Conservation (phyloP, 2,113 vertebrate genomes). For the Mobula birostris region DNA sequence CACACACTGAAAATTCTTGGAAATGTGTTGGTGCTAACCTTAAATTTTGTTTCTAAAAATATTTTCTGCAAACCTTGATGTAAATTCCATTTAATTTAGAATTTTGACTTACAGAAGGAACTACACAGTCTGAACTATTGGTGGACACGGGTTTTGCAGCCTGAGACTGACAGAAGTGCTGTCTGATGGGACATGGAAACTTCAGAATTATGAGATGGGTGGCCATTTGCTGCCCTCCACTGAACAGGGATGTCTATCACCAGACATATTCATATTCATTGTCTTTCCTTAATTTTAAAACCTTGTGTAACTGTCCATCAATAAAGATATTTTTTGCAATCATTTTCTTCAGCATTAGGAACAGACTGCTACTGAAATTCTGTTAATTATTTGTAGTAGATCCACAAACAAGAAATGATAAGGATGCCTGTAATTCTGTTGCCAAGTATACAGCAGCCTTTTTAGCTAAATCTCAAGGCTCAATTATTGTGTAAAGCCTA, state of each 20-base stretch:
- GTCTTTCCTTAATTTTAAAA: not conserved
- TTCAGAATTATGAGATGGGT: not conserved
- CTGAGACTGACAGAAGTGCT: not conserved
- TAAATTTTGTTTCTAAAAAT: not conserved
- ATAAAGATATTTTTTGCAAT: not conserved
- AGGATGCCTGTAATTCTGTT: not conserved
- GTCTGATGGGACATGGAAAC: not conserved
- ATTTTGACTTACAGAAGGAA: not conserved
- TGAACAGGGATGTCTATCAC: not conserved
- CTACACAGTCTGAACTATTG: not conserved
- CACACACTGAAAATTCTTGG: conserved; percentile 44
- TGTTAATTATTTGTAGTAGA: not conserved
- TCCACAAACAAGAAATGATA: not conserved
- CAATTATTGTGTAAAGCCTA: not conserved
- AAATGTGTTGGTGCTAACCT: not conserved
- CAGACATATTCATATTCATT: not conserved
- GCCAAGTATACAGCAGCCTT: not conserved
- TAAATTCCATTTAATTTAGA: not conserved
- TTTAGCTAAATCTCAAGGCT: not conserved
- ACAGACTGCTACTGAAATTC: not conserved
- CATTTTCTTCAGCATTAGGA: not conserved
- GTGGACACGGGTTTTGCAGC: not conserved
- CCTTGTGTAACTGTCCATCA: not conserved
- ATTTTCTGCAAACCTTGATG: not conserved
- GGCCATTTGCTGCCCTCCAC: not conserved